Evolutionary conservation across 2,113 vertebrate genomes (phyloP).

Genomic region (Seriola rivoliana): DNA sequence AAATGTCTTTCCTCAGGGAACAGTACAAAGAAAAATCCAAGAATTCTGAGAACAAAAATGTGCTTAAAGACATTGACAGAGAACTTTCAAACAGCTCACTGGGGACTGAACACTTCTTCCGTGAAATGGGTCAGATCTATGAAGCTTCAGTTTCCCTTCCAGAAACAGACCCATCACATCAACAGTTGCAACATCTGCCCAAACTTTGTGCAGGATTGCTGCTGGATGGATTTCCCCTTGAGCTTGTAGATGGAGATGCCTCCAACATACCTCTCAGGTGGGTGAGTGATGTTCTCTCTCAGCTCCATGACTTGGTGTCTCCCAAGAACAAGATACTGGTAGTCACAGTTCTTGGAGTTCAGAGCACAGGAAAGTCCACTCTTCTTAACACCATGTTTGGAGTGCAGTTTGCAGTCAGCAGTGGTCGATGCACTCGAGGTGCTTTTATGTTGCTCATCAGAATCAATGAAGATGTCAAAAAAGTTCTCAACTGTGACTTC

Average conservation of each 20-base stretch:
- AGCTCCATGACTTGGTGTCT: constrained; percentile 70
- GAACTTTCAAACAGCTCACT: constrained; percentile 81
- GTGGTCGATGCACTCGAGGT: constrained; percentile 83
- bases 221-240: constrained; percentile 85
- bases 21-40: constrained; percentile 68
- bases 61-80: constrained; percentile 69
- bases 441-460: constrained; percentile 82
- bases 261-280: constrained; percentile 86
- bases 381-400: constrained; percentile 91
- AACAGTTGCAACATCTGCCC: constrained; percentile 72
- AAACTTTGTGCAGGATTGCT: constrained; percentile 79
- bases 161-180: neutral
- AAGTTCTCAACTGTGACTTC: constrained; percentile 79
- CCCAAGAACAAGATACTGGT: constrained; percentile 80
- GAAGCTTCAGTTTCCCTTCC: constrained; percentile 78
- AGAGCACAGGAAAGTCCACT: constrained; percentile 90
- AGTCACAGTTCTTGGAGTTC: constrained; percentile 84
- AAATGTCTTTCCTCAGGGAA: constrained; percentile 52
- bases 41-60: constrained; percentile 59
- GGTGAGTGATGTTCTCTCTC: constrained; percentile 82
- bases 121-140: constrained; percentile 89
- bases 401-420: constrained; percentile 87
- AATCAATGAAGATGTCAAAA: constrained; percentile 63
- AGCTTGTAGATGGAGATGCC: constrained; percentile 86
- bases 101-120: constrained; percentile 86